Evolutionary conservation across 2,888 invertebrate genomes (phyloP), one percentile per base, ranked within the genome.

Genomic region (Imbricaverruca yamaguchii): DNA sequence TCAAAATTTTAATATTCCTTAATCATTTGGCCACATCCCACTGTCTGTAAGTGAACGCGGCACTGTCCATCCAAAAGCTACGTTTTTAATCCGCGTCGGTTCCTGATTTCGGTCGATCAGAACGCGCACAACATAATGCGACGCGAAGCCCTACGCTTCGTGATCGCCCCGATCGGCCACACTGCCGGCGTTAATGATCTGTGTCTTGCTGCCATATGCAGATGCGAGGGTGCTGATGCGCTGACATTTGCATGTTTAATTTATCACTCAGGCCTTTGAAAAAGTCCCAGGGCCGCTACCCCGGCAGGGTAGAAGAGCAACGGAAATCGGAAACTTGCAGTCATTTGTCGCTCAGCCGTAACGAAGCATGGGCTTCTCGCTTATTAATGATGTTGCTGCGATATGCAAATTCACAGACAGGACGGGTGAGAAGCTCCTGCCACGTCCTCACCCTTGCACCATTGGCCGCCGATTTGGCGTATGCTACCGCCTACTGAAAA

Each of bases 141-240:
- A 39, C 39, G 39, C 4, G 39, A 39, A 39, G 4, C 39, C 39
- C 39, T 80, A 74, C 65, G 25, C 65, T 23, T 80, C 59, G 59
- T 39, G 39, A 39, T 39, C 39, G 39, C 39, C 4, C 39, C 39
- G 39, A 39, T 39, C 39, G 39, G 39, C 39, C 39, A 80, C 8
- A 63, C 7, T 63, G 10, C 63, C 63, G 10, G 18, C 21, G 63
- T 23, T 67, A 67, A 67, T 67, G 65, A 67, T 23, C 65, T 67
- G 65, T 67, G 65, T 23, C 65, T 23, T 67, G 23, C 65, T 4
- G 65, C 65, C 65, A 67, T 65, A 65, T 65, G 65, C 65, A 65
- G 65, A 65, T 67, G 23, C 12, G 65, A 67, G 65, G 65, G 65
- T 10, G 65, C 65, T 63, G 65, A 67, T 67, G 13, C 12, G 11